Evolutionary conservation across 1,140 invertebrate species (phyloP), one percentile per base, ranked within the genome.

Genomic region (Ceratina australensis): DNA sequence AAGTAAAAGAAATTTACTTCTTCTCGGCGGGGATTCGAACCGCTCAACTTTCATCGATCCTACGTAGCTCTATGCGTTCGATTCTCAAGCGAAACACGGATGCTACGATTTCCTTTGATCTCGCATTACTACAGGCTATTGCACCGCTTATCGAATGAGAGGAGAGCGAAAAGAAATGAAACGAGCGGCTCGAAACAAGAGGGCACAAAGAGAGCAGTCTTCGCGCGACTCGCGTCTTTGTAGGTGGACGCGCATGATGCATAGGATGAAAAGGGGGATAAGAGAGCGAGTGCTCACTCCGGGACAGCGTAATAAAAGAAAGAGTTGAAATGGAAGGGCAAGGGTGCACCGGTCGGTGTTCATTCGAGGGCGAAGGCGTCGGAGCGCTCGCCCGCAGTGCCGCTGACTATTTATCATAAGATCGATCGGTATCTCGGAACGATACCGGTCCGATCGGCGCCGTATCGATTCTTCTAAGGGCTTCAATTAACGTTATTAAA

Each of bases 401-500:
- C 90, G 89, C 89, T 87, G 88, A 91, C 89, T 91, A 91, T 91
- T 91, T 91, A 91, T 91, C 90, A 91, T 90, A 91, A 91, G 90
- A 89, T 91, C 90, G 90, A 92, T 92, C 89, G 89, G 88, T 91
- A 92, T 92, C 91, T 91, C 88, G 79, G 81, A 87, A 83, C 89
- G 89, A 90, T 90, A 89, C 84, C 89, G 85, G 87, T 85, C 76
- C 86, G 90, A 90, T 90, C 88, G 83, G 82, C 83, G 84, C 86
- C 88, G 87, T 89, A 91, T 91, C 91, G 90, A 92, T 91, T 92
- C 89, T 91, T 91, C 90, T 89, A 90, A 91, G 90, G 89, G 91
- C 89, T 92, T 92, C 91, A 92, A 92, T 92, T 91, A 91, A 91
- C 90, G 90, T 91, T 91, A 91, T 91, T 91, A 91, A 91, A 91